Evolutionary conservation across 2,113 vertebrate genomes (phyloP).

Genomic region (Lontra canadensis): DNA sequence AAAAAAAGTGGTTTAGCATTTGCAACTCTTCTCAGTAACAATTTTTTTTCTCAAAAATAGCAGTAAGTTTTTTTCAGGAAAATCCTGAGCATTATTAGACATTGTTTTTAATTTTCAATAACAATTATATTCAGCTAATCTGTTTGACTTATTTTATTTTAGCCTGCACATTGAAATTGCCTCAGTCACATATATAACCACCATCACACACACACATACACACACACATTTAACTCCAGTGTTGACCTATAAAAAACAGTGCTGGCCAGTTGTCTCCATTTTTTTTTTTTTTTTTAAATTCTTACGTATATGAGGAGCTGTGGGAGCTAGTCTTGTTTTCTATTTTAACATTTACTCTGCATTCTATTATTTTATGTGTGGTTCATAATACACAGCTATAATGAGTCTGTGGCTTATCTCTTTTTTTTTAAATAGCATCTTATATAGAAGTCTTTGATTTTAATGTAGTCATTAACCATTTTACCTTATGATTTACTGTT

Average conservation of each 20-base stretch:
- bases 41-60: not conserved
- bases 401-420: not conserved
- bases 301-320: not conserved
- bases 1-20: not conserved
- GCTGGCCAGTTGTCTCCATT: not conserved
- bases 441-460: not conserved
- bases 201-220: not conserved
- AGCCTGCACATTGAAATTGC: not conserved
- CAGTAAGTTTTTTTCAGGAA: not conserved
- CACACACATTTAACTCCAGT: not conserved
- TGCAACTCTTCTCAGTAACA: not conserved
- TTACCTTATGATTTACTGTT: not conserved
- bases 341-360: constrained; percentile 2
- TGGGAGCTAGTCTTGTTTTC: not conserved
- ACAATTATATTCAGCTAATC: not conserved
- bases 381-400: constrained; percentile 39
- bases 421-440: not conserved
- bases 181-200: not conserved
- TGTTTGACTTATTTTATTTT: not conserved
- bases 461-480: not conserved
- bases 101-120: not conserved
- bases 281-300: not conserved
- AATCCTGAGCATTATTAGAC: not conserved
- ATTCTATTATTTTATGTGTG: not conserved
- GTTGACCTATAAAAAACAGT: not conserved